Base-by-base conservation (phyloP, 2,113 vertebrate genomes). In the Leucopternis melanops region DNA sequence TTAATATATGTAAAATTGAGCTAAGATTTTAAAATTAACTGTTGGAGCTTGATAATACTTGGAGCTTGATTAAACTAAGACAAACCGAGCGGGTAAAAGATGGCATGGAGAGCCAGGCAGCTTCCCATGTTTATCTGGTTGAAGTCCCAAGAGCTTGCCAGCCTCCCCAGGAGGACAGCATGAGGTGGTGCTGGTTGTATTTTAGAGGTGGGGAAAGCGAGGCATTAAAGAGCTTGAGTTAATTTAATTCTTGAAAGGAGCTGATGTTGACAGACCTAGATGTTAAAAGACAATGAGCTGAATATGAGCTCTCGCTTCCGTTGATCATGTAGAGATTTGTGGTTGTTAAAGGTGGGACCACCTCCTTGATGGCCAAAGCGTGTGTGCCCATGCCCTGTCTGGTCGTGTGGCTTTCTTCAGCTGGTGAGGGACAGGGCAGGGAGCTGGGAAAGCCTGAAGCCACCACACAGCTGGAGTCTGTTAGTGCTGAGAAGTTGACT, bases 281-380 rank as follows among this genome's bases (percentile, higher is more conserved):
- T 36, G 25, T 58, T 57, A 40, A 23, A 27, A 69, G 40, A 17
- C 16, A 5, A 9, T 0, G 3, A 90, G 62, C 49, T n/a, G 73
- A 47, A 23, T n/a, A 0, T 8, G 32, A 59, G 19, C 31, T 78
- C 17, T 71, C 1, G 0, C 34, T 69, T 52, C 58, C 15, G 0
- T 89, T 81, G 75, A 27, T 61, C 44, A 4, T 1, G 0, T 14
- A 8, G 40, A 75, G 12, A 25, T 67, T 79, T 61, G 6, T 5
- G 16, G 15, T 83, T 38, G n/a, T 38, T 32, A 36, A 6, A 40
- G 49, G 34, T 58, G 66, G 19, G 44, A 65, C 8, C 31, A 26
- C 7, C 27, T 80, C 47, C 81, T 57, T 14, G 16, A 21, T 38
- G 74, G 36, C 61, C 54, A 49, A 13, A 15, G 12, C 5, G 6